Evolutionary conservation across 2,888 invertebrate species (phyloP).

Genomic region (Dasypolia templi): DNA sequence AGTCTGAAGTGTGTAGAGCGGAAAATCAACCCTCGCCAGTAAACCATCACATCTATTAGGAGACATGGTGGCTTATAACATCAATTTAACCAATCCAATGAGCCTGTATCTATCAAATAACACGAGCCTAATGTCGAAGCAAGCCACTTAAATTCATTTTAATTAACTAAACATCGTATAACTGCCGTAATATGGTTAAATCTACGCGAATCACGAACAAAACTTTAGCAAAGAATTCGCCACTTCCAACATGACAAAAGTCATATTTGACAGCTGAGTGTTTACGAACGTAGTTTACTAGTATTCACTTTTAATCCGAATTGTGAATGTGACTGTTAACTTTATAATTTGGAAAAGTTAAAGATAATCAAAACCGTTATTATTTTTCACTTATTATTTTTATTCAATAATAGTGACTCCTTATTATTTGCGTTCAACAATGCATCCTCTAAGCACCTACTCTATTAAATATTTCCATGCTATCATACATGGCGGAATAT

Average conservation of each 20-base stretch:
- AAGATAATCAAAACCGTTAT: neutral
- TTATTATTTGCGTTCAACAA: neutral
- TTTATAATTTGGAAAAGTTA: neutral
- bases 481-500: no score
- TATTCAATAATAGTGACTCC: neutral
- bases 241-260: slow-evolving; percentile 91
- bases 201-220: slow-evolving; percentile 75
- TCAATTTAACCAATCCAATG: slow-evolving; percentile 73
- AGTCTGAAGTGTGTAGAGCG: slow-evolving; percentile 97
- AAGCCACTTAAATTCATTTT: slow-evolving; percentile 79
- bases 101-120: slow-evolving; percentile 65
- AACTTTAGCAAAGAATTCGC: slow-evolving; percentile 80
- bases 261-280: slow-evolving; percentile 78
- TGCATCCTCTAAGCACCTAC: rapidly evolving
- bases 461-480: no score
- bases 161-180: slow-evolving; percentile 72
- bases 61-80: slow-evolving; percentile 84
- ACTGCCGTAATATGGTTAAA: slow-evolving; percentile 78
- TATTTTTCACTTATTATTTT: neutral
- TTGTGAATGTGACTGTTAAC: neutral
- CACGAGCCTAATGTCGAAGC: slow-evolving; percentile 73
- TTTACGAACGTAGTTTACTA: slow-evolving; percentile 40
- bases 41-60: slow-evolving; percentile 92
- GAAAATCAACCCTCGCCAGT: slow-evolving; percentile 97
- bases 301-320: neutral